phyloP scores from a whole-genome alignment of 1,140 invertebrate genomes.

The Hetaerina americana region DNA sequence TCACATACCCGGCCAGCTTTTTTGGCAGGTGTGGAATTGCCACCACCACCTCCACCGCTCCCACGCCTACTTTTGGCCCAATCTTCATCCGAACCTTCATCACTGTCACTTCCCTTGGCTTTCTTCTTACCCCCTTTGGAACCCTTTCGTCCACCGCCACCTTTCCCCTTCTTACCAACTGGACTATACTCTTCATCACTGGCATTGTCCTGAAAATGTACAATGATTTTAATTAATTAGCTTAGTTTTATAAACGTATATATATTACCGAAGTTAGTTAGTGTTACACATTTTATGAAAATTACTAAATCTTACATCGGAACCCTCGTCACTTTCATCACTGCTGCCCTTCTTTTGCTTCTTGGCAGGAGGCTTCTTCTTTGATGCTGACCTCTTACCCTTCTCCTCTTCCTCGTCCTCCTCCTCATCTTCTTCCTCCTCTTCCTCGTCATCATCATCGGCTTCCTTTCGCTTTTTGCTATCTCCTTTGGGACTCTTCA shows the following conservation, averaged over 20 bases:
- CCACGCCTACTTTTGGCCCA: conserved; percentile 51
- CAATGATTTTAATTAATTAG: too few relatives aligned
- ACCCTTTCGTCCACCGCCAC: conserved; percentile 15
- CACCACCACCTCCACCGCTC: conserved; percentile 31
- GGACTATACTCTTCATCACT: conserved; percentile 55
- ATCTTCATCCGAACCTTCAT: conserved; percentile 62
- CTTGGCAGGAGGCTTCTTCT: conserved; percentile 37
- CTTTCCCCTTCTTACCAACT: conserved; percentile 36
- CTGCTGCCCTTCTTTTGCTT: conserved; percentile 43
- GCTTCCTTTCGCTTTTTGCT: conserved; percentile 38
- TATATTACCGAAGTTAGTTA: background rate
- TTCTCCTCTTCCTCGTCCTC: conserved; percentile 35
- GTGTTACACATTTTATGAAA: too few relatives aligned
- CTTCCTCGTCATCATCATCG: conserved; percentile 44
- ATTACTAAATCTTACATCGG: conserved; percentile 11
- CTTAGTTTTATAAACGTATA: background rate
- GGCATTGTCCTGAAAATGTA: conserved; percentile 38
- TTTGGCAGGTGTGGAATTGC: conserved; percentile 29
- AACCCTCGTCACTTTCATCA: conserved; percentile 43
- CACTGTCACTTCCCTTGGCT: conserved; percentile 57
- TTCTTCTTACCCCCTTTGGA: conserved; percentile 27
- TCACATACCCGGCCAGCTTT: too few relatives aligned
- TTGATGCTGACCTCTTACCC: conserved; percentile 41
- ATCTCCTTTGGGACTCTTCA: conserved; percentile 31
- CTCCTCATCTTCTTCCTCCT: conserved; percentile 35